These are phyloP conservation scores for Hypotaenidia philippensis DNA, from an alignment of 2,797 vertebrate species.

Conservation along the genomic window DNA sequence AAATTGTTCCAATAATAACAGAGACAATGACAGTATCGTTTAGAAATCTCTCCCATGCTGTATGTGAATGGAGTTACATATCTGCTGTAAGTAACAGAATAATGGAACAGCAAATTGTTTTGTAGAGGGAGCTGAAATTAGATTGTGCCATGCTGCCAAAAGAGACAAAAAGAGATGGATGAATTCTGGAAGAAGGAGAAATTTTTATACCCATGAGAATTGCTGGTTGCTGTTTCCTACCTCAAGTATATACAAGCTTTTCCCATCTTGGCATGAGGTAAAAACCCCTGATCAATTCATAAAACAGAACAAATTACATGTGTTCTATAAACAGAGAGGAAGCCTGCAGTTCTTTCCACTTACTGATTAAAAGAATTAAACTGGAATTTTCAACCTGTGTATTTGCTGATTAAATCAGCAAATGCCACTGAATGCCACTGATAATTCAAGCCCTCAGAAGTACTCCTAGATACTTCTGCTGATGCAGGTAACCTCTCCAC, in stretches of 20 bases:
- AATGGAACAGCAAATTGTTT: slow-evolving; percentile 62
- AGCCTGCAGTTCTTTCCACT: neutral
- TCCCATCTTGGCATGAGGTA: neutral
- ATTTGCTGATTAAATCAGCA: neutral
- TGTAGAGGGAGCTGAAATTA: slow-evolving; percentile 50
- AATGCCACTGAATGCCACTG: neutral
- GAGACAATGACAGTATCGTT: slow-evolving; percentile 67
- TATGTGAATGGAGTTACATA: slow-evolving; percentile 37
- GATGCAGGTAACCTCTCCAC: neutral
- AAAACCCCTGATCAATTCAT: neutral
- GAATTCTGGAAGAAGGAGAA: slow-evolving; percentile 41
- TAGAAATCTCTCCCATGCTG: slow-evolving; percentile 54
- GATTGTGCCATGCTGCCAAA: neutral
- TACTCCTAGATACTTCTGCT: neutral
- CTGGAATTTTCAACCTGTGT: neutral
- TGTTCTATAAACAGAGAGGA: neutral
- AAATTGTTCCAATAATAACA: slow-evolving; percentile 71
- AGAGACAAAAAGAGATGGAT: slow-evolving; percentile 21
- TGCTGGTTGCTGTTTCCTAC: neutral
- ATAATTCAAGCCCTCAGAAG: neutral
- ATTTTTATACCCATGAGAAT: slow-evolving; percentile 2
- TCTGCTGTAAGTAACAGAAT: slow-evolving; percentile 59
- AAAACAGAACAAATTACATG: neutral
- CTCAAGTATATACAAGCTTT: neutral
- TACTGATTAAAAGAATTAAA: neutral